Percentiles rank a stretch among this genome's conserved stretches.
These are phyloP conservation scores for Myoxocephalus aenaeus DNA, from an alignment of 2,797 vertebrate genomes.

Conservation along the genomic window DNA sequence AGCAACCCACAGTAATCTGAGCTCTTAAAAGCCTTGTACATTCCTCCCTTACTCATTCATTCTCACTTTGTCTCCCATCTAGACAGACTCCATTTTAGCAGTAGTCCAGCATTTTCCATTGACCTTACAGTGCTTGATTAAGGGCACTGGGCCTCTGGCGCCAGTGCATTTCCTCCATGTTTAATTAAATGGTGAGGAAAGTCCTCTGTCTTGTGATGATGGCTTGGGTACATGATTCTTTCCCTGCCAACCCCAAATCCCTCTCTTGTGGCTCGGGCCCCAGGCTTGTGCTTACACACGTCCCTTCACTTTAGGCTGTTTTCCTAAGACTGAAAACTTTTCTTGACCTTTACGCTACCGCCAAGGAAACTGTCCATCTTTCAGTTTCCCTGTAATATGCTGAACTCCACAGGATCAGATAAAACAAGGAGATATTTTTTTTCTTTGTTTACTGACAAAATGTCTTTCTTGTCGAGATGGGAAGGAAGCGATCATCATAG, in stretches of 20 bases:
- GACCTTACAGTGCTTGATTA: slow-evolving; percentile 83
- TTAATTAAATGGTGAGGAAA: slow-evolving; percentile 88
- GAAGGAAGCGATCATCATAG: slow-evolving; percentile 57
- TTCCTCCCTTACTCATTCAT: slow-evolving; percentile 58
- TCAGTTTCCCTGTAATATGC: slow-evolving; percentile 68
- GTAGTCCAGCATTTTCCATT: slow-evolving; percentile 68
- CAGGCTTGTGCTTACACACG: slow-evolving; percentile 27
- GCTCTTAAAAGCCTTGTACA: slow-evolving; percentile 73
- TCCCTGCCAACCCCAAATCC: slow-evolving; percentile 53
- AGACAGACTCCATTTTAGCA: slow-evolving; percentile 63
- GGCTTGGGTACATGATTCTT: slow-evolving; percentile 62
- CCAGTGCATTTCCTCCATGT: slow-evolving; percentile 80
- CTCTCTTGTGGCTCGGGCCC: slow-evolving; percentile 56
- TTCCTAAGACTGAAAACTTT: slow-evolving; percentile 52
- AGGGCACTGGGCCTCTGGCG: slow-evolving; percentile 79
- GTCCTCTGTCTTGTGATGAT: slow-evolving; percentile 75
- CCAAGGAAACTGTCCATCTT: slow-evolving; percentile 67
- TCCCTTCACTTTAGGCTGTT: slow-evolving; percentile 58
- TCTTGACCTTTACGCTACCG: slow-evolving; percentile 54
- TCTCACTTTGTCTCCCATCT: slow-evolving; percentile 65
- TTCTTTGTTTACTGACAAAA: slow-evolving; percentile 65
- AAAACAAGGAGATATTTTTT: slow-evolving; percentile 39
- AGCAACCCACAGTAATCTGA: slow-evolving; percentile 62
- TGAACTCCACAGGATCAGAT: slow-evolving; percentile 63
- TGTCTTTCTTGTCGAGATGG: slow-evolving; percentile 56